Percentiles rank a stretch among this genome's conserved stretches.
Evolutionary conservation across 2,113 vertebrate species (phyloP).

Genomic region (Hystrix cristata): DNA sequence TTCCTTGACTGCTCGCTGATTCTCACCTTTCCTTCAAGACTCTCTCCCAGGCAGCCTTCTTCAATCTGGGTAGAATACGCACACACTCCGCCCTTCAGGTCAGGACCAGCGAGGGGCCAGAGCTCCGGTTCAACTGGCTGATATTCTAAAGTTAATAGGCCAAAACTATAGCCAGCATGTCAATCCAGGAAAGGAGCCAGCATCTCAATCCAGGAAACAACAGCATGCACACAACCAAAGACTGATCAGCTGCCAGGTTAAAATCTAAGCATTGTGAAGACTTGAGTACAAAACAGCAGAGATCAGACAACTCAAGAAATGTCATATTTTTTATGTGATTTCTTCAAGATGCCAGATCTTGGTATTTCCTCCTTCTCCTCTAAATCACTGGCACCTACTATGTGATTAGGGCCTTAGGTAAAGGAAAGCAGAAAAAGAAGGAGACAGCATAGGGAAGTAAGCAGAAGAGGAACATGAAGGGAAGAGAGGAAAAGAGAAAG

Average conservation of each 20-base stretch:
- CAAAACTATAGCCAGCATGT: neutral
- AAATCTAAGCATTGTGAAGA: neutral
- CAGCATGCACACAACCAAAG: neutral
- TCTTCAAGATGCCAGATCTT: neutral
- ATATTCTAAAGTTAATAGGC: neutral
- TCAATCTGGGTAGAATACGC: neutral
- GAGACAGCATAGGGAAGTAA: neutral
- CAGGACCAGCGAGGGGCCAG: neutral
- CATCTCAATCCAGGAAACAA: neutral
- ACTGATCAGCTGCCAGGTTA: neutral
- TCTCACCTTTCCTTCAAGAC: neutral
- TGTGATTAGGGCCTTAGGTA: neutral
- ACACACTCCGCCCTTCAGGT: neutral
- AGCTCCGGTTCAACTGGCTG: neutral
- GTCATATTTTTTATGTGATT: neutral
- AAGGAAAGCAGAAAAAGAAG: neutral
- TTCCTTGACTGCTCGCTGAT: neutral
- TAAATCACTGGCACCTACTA: neutral
- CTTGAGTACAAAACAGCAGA: neutral
- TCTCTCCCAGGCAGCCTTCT: neutral
- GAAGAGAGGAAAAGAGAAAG: neutral
- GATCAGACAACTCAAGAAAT: neutral
- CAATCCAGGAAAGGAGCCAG: neutral
- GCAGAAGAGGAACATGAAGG: too few species aligned
- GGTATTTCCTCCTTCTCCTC: neutral